phyloP scores from a whole-genome alignment of 2,888 invertebrate species.

The Bombylius major region DNA sequence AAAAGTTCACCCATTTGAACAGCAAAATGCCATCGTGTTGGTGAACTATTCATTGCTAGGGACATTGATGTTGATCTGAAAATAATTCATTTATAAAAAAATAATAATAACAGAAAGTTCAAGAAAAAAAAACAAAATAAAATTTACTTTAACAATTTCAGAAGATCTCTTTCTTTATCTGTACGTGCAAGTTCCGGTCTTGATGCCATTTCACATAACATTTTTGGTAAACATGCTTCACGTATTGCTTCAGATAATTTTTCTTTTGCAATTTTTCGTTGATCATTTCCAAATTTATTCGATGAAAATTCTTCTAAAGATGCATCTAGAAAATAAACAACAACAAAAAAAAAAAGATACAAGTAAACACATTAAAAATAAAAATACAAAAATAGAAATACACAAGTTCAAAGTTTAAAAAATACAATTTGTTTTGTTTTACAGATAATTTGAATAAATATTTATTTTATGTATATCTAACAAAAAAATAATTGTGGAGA shows the following conservation, averaged over 20 bases:
- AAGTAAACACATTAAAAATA: background rate
- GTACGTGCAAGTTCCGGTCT: constrained; percentile 31
- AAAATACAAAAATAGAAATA: too few species aligned
- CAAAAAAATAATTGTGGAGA: too few species aligned
- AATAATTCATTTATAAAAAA: constrained; percentile 1
- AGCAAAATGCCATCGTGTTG: constrained; percentile 37
- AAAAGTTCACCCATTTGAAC: constrained; percentile 37
- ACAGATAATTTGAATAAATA: too few species aligned
- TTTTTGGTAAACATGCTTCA: constrained; percentile 35
- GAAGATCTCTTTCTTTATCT: constrained; percentile 33
- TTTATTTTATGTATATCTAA: too few species aligned
- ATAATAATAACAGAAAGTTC: too few species aligned
- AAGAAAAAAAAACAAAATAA: too few species aligned
- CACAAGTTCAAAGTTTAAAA: too few species aligned
- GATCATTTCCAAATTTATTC: constrained; percentile 17
- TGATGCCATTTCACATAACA: constrained; percentile 36
- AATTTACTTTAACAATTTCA: constrained; percentile 31
- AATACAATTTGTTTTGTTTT: too few species aligned
- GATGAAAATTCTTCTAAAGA: constrained; percentile 13
- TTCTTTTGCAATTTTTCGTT: constrained; percentile 21
- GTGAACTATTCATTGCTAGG: constrained; percentile 34
- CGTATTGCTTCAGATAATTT: constrained; percentile 32
- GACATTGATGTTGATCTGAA: constrained; percentile 36
- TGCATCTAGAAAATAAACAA: constrained; percentile 15
- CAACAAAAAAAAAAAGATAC: constrained; percentile 2